Percentiles rank a stretch among this genome's conserved stretches.
These are phyloP conservation scores for Liparis tanakae DNA, from an alignment of 2,797 vertebrate species.

Conservation along the genomic window DNA sequence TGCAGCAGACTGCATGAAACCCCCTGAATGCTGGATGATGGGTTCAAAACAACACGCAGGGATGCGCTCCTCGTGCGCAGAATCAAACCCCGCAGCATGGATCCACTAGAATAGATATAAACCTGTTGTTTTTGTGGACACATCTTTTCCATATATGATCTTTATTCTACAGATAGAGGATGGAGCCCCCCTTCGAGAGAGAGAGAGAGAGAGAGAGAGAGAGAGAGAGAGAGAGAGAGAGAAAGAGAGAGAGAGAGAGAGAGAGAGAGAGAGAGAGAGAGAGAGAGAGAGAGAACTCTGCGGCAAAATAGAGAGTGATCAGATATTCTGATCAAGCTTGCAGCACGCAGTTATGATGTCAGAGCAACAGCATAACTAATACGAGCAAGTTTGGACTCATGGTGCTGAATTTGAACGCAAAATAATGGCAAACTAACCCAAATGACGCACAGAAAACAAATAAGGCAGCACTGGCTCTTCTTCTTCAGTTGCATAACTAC, in stretches of 20 bases:
- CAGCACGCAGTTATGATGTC: neutral
- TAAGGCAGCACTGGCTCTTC: neutral
- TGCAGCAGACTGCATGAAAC: neutral
- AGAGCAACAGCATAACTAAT: neutral
- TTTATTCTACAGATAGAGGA: neutral
- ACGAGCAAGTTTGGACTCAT: neutral
- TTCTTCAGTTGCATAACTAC: neutral
- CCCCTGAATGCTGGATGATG: neutral
- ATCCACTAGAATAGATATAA: neutral
- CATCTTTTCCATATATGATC: neutral
- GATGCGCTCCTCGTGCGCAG: neutral
- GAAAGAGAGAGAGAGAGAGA: neutral
- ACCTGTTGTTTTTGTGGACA: neutral
- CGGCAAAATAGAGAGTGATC: conserved; percentile 38
- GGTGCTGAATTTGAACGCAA: neutral
- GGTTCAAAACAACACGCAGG: neutral
- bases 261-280: neutral
- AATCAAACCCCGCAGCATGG: conserved; percentile 12
- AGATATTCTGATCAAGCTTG: neutral
- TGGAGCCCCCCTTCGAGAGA: neutral
- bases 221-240: neutral
- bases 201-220: neutral
- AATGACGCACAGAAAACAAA: conserved; percentile 30
- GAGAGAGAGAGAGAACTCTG: conserved; percentile 29
- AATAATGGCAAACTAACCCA: neutral